Base-by-base conservation (phyloP, 2,797 vertebrate genomes). In the Gymnoscopelus braueri region DNA sequence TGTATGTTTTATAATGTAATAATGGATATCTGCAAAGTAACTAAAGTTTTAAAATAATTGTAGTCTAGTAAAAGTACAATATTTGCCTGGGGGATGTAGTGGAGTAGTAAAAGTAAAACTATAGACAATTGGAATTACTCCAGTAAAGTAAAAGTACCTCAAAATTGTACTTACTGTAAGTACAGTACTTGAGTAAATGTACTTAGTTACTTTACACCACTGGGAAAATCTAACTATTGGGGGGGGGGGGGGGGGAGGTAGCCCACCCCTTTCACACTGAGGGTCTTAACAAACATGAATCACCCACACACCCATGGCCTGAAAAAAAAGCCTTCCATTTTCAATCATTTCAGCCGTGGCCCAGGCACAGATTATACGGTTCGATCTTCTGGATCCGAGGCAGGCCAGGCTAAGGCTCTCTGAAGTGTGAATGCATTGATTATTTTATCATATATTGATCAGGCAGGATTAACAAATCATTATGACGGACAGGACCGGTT, bases 271-370 rank as follows among this genome's bases (percentile, higher is more conserved):
- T 89, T 89, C 77, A 70, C 68, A 61, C 81, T 78, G 81, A 74
- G 68, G 74, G 78, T 78, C 75, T 55, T 44, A 26, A 75, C 83
- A 81, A 86, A 87, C 73, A 79, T 86, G 87, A 91, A 60, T 90
- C 85, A 89, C 44, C 54, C 35, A 53, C 74, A 56, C 74, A 65
- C 62, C 66, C 55, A 32, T 60, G 65, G 79, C 71, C 74, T 66
- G 78, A 78, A 86, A 88, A 72, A 75, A 65, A 48, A 29, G 4
- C 39, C 23, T 78, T 74, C 54, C 68, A 72, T 80, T 86, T 80
- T 71, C 66, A 63, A 75, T 84, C 80, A 74, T 12, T 52, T 14
- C n/a, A 35, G 53, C 9, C 19, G 1, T 24, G 53, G 15, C 53
- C n/a, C 19, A 61, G 50, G n/a, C 29, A 48, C 15, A 6, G 48